phyloP scores from a whole-genome alignment of 92 coral and sea anemone genomes.

The Chrysogorgia sp. region DNA sequence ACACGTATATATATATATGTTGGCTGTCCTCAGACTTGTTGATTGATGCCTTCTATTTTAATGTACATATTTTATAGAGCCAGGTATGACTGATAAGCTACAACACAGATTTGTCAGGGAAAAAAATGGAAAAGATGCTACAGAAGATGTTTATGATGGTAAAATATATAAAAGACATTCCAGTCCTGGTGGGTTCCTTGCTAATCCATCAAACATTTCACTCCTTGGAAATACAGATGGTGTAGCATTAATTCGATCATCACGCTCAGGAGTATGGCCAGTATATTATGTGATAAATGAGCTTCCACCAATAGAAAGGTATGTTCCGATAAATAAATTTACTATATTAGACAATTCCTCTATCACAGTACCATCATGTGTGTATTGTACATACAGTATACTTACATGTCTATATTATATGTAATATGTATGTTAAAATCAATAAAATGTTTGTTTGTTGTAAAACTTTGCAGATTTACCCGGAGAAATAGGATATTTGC shows the following conservation, averaged over 20 bases:
- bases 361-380: neutral
- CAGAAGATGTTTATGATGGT: conserved; percentile 62
- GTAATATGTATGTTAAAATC: too few relatives aligned
- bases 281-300: conserved; percentile 58
- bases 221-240: conserved; percentile 65
- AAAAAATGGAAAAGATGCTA: neutral
- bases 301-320: conserved; percentile 55
- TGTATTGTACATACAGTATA: conserved; percentile 34
- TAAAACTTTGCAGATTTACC: too few relatives aligned
- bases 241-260: conserved; percentile 48
- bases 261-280: conserved; percentile 52
- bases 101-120: conserved; percentile 39
- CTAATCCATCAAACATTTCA: conserved; percentile 47
- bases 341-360: neutral
- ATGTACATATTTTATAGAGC: too few relatives aligned
- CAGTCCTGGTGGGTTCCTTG: conserved; percentile 48
- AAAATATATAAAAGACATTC: conserved; percentile 43
- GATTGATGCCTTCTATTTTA: too few relatives aligned
- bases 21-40: too few relatives aligned
- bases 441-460: too few relatives aligned
- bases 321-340: conserved; percentile 9
- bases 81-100: conserved; percentile 44
- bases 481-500: too few relatives aligned
- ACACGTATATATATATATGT: too few relatives aligned
- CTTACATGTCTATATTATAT: too few relatives aligned